A percentile compares a stretch with the other conserved stretches of the same genome.
Conservation (phyloP, 2,113 vertebrate species). For the Myocastor coypus region DNA sequence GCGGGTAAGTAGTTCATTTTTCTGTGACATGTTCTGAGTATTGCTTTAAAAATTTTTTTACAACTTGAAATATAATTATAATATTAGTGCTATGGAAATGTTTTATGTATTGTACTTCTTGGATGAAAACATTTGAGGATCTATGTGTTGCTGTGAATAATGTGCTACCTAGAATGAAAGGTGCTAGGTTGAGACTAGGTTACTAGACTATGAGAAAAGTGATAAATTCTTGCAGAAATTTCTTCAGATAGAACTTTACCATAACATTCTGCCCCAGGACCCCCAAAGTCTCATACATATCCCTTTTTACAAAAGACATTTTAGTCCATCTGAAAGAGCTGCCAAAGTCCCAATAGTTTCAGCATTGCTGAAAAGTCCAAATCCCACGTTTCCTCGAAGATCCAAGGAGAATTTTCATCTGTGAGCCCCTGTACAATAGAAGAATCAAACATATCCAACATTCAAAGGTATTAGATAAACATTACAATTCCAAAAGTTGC, state of each 20-base stretch:
- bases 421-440: no score
- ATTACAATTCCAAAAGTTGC: no score
- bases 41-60: conserved; percentile 49
- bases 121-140: not conserved
- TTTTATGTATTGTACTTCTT: conserved; percentile 6
- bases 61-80: not conserved
- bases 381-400: no score
- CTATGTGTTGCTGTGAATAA: not conserved
- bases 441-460: no score
- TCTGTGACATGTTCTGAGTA: not conserved
- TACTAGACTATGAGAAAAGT: not conserved
- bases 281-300: no score
- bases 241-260: conserved; percentile 33
- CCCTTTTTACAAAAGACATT: no score
- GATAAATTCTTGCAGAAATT: not conserved
- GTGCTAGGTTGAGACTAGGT: not conserved
- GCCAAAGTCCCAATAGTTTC: no score
- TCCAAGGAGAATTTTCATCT: no score
- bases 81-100: conserved; percentile 2
- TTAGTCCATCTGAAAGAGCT: no score
- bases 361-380: no score
- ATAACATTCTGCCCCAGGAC: no score
- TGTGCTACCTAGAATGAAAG: not conserved
- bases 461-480: no score
- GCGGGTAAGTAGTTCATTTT: conserved; percentile 91